A percentile compares a stretch with the other conserved stretches of the same genome.
phyloP scores from a whole-genome alignment of 2,888 invertebrate genomes.

The Drymonia ruficornis region DNA sequence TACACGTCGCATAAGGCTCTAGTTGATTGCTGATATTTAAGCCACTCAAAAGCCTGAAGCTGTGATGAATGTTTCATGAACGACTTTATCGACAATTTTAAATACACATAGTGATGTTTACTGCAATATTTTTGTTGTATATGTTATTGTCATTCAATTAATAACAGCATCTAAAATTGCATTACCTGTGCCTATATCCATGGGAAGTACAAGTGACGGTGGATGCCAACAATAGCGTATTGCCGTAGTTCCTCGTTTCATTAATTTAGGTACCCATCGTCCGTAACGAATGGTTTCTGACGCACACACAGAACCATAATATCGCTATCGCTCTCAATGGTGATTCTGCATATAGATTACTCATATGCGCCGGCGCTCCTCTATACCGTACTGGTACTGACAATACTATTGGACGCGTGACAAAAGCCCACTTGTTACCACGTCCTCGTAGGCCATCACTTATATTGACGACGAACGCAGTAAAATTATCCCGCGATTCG shows the following conservation, averaged over 20 bases:
- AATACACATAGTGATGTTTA: background rate
- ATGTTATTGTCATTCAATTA: background rate
- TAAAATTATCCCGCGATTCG: conserved; percentile 16
- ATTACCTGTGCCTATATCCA: conserved; percentile 30
- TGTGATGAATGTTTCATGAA: background rate
- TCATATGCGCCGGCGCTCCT: conserved; percentile 52
- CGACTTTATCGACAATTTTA: background rate
- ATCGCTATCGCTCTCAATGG: conserved; percentile 36
- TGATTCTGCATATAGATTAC: conserved; percentile 43
- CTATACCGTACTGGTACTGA: conserved; percentile 27
- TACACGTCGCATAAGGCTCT: background rate
- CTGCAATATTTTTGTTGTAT: background rate
- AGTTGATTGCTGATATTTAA: background rate
- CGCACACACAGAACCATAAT: conserved; percentile 36
- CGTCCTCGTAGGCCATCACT: conserved; percentile 33
- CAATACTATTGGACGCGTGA: conserved; percentile 37
- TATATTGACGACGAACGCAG: conserved; percentile 26
- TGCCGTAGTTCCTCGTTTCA: conserved; percentile 71
- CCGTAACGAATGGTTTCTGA: conserved; percentile 59
- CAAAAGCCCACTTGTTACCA: conserved; percentile 39
- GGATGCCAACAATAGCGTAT: conserved; percentile 58
- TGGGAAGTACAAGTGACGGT: conserved; percentile 55
- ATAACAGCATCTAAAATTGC: background rate
- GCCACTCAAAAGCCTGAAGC: background rate
- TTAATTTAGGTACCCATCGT: conserved; percentile 50